These are phyloP conservation scores for Andrena bicolor DNA, from an alignment of 2,888 invertebrate species.

Conservation along the genomic window DNA sequence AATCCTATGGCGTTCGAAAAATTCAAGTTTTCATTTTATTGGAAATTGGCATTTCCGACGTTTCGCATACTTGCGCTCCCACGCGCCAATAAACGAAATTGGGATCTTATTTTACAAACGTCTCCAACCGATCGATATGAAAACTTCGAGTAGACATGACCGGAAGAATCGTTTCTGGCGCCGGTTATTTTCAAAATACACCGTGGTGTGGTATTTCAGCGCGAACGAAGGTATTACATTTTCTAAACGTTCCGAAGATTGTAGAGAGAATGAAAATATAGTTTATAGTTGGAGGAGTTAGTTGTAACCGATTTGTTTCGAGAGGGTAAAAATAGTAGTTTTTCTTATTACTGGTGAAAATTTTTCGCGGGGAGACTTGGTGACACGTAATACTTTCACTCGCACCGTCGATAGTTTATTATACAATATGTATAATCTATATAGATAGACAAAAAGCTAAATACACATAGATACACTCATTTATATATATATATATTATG, in stretches of 20 bases:
- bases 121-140: conserved; percentile 24
- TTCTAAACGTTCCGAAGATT: neutral
- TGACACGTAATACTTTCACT: conserved; percentile 32
- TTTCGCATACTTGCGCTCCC: neutral
- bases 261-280: neutral
- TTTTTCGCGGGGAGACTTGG: neutral
- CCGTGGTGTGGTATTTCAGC: conserved; percentile 9
- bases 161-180: conserved; percentile 14
- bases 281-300: neutral
- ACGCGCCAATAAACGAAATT: conserved; percentile 1
- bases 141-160: conserved; percentile 9
- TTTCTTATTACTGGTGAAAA: neutral
- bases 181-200: conserved; percentile 14
- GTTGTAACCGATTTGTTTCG: neutral
- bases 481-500: conserved; percentile 26
- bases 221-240: conserved; percentile 35
- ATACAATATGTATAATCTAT: conserved; percentile 23
- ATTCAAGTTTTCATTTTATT: neutral
- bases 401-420: conserved; percentile 17
- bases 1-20: neutral
- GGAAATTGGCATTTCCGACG: neutral
- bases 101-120: conserved; percentile 14
- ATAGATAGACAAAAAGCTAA: conserved; percentile 38
- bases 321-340: neutral
- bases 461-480: conserved; percentile 41